phyloP scores from a whole-genome alignment of 2,797 vertebrate species.

The Glossophaga mutica region DNA sequence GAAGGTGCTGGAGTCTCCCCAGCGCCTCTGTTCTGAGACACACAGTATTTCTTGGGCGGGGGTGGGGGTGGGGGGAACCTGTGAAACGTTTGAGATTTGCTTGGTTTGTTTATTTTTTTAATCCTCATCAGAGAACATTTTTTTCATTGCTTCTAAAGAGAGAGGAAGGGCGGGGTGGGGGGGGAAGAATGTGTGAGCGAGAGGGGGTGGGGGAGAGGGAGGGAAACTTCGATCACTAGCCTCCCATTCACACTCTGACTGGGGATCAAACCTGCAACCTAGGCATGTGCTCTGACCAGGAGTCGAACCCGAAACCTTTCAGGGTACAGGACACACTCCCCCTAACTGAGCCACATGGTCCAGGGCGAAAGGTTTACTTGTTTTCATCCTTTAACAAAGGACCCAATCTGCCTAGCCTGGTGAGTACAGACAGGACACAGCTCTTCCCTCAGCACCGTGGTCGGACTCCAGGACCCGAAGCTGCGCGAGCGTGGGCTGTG shows the following conservation, averaged over 20 bases:
- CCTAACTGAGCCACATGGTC: neutral
- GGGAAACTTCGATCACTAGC: neutral
- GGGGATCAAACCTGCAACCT: no score
- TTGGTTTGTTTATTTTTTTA: neutral
- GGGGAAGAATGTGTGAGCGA: no score
- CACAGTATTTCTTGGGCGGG: neutral
- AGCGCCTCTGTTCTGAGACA: neutral
- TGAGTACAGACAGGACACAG: neutral
- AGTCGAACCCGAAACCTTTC: neutral
- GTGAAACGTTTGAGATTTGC: neutral
- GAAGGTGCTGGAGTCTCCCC: neutral
- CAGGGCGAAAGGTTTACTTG: neutral
- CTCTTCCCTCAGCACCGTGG: neutral
- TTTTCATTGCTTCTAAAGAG: neutral
- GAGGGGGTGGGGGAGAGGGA: no score
- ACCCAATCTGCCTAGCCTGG: neutral
- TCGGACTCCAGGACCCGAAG: neutral
- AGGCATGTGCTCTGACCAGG: neutral
- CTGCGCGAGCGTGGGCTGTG: accelerated
- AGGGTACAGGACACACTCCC: neutral
- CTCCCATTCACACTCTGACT: neutral
- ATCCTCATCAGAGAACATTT: neutral
- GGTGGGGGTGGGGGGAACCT: neutral
- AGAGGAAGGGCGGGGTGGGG: neutral
- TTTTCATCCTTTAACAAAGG: neutral